These are phyloP conservation scores for Lordiphosa collinella DNA, from an alignment of 1,140 invertebrate species.

Conservation along the genomic window DNA sequence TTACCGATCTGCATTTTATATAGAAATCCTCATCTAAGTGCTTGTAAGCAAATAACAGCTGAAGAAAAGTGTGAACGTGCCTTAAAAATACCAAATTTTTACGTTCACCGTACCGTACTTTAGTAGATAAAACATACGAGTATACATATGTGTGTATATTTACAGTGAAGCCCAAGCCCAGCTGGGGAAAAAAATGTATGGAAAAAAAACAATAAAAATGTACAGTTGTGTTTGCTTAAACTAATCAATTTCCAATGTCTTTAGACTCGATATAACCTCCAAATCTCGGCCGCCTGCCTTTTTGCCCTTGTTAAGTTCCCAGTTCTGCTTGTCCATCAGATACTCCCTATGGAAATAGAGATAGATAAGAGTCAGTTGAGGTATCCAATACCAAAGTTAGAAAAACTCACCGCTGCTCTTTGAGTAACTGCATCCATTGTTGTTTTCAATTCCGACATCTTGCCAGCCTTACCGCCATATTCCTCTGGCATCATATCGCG, in stretches of 20 bases:
- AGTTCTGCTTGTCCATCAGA: conserved; percentile 54
- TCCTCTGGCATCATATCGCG: conserved; percentile 83
- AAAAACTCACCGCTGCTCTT: conserved; percentile 54
- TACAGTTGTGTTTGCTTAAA: conserved; percentile 2
- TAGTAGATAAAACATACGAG: neutral
- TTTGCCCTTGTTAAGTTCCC: conserved; percentile 61
- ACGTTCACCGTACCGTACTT: no score
- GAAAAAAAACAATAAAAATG: neutral
- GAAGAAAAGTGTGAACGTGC: no score
- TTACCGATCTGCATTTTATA: no score
- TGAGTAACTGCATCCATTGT: conserved; percentile 80
- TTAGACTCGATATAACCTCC: conserved; percentile 40
- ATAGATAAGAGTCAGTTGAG: no score
- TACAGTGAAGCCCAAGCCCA: conserved; percentile 44
- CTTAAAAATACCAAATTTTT: no score
- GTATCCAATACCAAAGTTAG: no score
- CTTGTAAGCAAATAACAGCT: no score
- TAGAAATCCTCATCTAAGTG: no score
- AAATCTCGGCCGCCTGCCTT: conserved; percentile 24
- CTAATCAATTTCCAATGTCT: conserved; percentile 65
- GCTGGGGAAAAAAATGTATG: conserved; percentile 6
- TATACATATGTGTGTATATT: neutral
- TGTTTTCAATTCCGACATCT: conserved; percentile 82
- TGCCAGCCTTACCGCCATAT: conserved; percentile 83
- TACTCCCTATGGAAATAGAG: conserved; percentile 33